These are phyloP conservation scores for Brachypalpus laphriformis DNA, from an alignment of 2,888 invertebrate genomes.

Conservation along the genomic window DNA sequence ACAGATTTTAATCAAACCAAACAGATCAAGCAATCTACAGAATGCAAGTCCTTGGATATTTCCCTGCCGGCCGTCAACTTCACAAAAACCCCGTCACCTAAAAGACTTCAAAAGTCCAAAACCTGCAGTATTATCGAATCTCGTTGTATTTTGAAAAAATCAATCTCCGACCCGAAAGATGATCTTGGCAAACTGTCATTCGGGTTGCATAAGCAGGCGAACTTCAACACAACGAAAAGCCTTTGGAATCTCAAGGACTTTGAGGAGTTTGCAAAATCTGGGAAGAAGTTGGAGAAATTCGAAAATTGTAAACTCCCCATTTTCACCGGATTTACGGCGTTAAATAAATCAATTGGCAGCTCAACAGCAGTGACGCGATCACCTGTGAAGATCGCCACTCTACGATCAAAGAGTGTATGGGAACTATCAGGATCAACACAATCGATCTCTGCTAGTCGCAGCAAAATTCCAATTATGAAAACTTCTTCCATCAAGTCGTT, in stretches of 20 bases:
- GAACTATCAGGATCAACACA: slow-evolving; percentile 83
- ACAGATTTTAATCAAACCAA: slow-evolving; percentile 81
- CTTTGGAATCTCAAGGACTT: slow-evolving; percentile 85
- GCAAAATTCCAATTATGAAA: slow-evolving; percentile 85
- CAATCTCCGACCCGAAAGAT: slow-evolving; percentile 80
- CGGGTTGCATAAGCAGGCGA: slow-evolving; percentile 59
- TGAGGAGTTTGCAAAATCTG: slow-evolving; percentile 84
- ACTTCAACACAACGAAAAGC: slow-evolving; percentile 84
- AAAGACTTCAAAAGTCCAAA: slow-evolving; percentile 86
- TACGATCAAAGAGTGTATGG: slow-evolving; percentile 80
- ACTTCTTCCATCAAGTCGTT: slow-evolving; percentile 76
- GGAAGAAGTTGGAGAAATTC: slow-evolving; percentile 79
- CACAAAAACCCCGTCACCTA: slow-evolving; percentile 55
- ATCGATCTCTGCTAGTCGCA: slow-evolving; percentile 84
- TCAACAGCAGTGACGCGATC: slow-evolving; percentile 78
- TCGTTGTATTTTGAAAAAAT: slow-evolving; percentile 87
- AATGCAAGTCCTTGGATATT: slow-evolving; percentile 54
- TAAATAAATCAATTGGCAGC: slow-evolving; percentile 74
- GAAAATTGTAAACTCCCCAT: slow-evolving; percentile 83
- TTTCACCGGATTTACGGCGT: slow-evolving; percentile 79
- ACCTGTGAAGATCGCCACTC: slow-evolving; percentile 33
- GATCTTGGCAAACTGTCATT: slow-evolving; percentile 73
- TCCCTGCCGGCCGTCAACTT: slow-evolving; percentile 73
- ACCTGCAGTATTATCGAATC: slow-evolving; percentile 89
- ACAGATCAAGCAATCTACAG: neutral